phyloP scores from a whole-genome alignment of 2,113 vertebrate genomes.

The Gopherus flavomarginatus region DNA sequence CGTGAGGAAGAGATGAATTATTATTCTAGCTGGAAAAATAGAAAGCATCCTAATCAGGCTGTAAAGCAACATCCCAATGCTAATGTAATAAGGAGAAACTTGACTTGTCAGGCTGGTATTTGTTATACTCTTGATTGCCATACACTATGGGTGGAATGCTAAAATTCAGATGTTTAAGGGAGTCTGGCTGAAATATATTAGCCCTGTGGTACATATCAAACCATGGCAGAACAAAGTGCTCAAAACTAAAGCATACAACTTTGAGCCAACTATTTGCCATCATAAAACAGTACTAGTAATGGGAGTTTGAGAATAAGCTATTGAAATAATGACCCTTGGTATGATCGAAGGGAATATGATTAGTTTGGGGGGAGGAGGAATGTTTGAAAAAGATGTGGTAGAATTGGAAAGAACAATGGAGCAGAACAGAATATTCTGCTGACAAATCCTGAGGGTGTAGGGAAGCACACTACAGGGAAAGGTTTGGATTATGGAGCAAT shows the following conservation, averaged over 20 bases:
- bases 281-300: neutral
- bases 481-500: neutral
- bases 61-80: neutral
- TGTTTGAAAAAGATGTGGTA: neutral
- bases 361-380: neutral
- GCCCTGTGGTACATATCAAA: neutral
- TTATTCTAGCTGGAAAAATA: neutral
- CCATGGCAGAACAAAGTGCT: neutral
- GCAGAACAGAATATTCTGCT: neutral
- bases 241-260: neutral
- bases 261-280: neutral
- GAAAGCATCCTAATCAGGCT: neutral
- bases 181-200: neutral
- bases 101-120: neutral
- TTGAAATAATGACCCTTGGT: neutral
- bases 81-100: slow-evolving; percentile 23
- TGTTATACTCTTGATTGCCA: neutral
- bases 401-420: slow-evolving; percentile 22
- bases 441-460: neutral
- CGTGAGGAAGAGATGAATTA: slow-evolving; percentile 7
- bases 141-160: neutral
- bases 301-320: neutral
- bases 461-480: neutral
- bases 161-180: neutral
- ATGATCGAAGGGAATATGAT: neutral